These are phyloP conservation scores for Pseudoatta argentina DNA, from an alignment of 1,140 invertebrate species.

Conservation along the genomic window DNA sequence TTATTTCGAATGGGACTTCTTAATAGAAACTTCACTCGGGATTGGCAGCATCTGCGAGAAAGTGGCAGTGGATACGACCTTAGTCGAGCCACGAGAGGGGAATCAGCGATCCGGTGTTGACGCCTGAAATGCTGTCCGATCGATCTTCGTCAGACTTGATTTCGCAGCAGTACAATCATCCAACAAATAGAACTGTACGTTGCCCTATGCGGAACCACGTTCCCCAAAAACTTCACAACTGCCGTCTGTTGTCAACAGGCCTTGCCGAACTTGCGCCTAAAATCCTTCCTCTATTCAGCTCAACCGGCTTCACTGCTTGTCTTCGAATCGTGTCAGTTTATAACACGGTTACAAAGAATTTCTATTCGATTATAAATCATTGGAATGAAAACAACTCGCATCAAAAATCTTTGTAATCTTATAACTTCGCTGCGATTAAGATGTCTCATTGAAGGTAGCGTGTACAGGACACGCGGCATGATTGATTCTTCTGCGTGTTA, in stretches of 20 bases:
- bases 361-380: constrained; percentile 15
- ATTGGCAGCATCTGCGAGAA: constrained; percentile 84
- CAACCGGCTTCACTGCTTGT: constrained; percentile 17
- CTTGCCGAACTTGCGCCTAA: constrained; percentile 66
- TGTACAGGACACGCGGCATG: constrained; percentile 72
- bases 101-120: constrained; percentile 82
- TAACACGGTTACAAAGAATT: constrained; percentile 31
- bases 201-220: constrained; percentile 74
- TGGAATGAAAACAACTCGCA: constrained; percentile 14
- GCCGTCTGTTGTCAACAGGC: constrained; percentile 84
- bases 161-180: constrained; percentile 86
- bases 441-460: constrained; percentile 47
- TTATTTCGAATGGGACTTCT: constrained; percentile 81
- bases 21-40: constrained; percentile 85
- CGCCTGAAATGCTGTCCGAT: constrained; percentile 85
- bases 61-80: constrained; percentile 67
- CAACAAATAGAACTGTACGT: constrained; percentile 86
- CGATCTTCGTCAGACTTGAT: constrained; percentile 87
- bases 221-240: constrained; percentile 82
- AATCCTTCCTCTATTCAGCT: constrained; percentile 57
- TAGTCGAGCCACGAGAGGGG: constrained; percentile 75
- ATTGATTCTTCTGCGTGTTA: constrained; percentile 81
- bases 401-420: constrained; percentile 33
- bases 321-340: constrained; percentile 24
- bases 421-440: constrained; percentile 13